Evolutionary conservation across 2,797 vertebrate genomes (phyloP).

Genomic region (Anguilla marmorata): DNA sequence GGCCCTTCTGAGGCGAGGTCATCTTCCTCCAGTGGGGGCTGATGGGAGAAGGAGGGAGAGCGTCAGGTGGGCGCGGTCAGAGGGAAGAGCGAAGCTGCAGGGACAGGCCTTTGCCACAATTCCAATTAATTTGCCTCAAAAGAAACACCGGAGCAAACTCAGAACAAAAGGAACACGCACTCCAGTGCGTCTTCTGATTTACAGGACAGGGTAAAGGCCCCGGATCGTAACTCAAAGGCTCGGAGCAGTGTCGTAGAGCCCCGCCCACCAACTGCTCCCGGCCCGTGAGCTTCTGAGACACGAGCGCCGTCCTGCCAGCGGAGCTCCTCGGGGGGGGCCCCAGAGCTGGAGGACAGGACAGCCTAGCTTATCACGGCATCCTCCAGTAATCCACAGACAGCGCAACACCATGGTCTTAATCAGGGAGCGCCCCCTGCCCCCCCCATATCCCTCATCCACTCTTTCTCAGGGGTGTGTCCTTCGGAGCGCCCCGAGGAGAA

Average conservation of each 20-base stretch:
- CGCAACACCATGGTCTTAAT: neutral
- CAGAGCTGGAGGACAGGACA: neutral
- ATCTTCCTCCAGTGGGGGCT: conserved; percentile 88
- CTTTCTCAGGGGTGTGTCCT: neutral
- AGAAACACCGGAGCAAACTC: neutral
- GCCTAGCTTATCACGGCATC: neutral
- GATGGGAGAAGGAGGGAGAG: conserved; percentile 35
- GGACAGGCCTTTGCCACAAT: neutral
- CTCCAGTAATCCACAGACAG: neutral
- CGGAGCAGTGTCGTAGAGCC: neutral
- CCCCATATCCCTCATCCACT: neutral
- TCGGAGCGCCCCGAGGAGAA: neutral
- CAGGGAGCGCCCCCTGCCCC: too few species aligned
- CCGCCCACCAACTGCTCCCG: neutral
- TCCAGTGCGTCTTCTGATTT: neutral
- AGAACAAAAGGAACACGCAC: neutral
- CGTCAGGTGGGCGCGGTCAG: conserved; percentile 11
- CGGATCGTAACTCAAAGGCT: too few species aligned
- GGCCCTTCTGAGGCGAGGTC: conserved; percentile 84
- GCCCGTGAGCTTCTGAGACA: neutral
- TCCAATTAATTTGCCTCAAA: neutral
- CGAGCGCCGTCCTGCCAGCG: neutral
- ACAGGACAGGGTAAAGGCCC: neutral
- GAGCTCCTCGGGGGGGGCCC: neutral
- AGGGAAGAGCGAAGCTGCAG: conserved; percentile 18